phyloP scores from a whole-genome alignment of 2,888 invertebrate genomes.

The Rhingia campestris region DNA sequence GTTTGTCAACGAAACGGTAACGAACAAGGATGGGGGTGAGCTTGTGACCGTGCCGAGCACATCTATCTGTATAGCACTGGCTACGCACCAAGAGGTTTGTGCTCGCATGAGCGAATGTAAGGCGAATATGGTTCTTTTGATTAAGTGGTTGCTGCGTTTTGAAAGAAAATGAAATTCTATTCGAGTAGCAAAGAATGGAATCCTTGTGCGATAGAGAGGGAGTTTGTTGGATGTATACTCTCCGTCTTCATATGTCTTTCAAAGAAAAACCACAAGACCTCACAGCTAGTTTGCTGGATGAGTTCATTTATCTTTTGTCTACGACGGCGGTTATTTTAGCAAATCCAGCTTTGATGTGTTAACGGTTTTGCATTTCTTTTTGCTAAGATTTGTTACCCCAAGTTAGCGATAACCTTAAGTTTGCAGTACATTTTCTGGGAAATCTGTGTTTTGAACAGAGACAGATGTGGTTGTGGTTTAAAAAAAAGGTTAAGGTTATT shows the following conservation, averaged over 20 bases:
- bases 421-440: too few relatives aligned
- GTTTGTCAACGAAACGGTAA: conserved; percentile 58
- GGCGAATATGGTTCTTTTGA: conserved; percentile 62
- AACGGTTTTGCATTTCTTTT: background rate
- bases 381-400: background rate
- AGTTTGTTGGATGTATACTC: conserved; percentile 3
- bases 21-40: conserved; percentile 40
- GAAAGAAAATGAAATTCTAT: conserved; percentile 71
- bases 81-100: conserved; percentile 67
- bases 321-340: conserved; percentile 12
- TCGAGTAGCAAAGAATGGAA: conserved; percentile 59
- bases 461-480: too few relatives aligned
- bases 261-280: conserved; percentile 58
- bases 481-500: too few relatives aligned
- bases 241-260: conserved; percentile 11
- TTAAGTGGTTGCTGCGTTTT: conserved; percentile 66
- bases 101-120: conserved; percentile 65
- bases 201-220: conserved; percentile 14
- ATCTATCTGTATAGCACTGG: conserved; percentile 10
- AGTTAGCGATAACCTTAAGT: background rate
- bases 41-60: conserved; percentile 4
- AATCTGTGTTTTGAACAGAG: too few relatives aligned
- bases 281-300: conserved; percentile 67
- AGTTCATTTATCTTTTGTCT: conserved; percentile 69
- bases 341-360: background rate